Evolutionary conservation across 2,113 vertebrate species (phyloP).

Genomic region (Girardinichthys multiradiatus): DNA sequence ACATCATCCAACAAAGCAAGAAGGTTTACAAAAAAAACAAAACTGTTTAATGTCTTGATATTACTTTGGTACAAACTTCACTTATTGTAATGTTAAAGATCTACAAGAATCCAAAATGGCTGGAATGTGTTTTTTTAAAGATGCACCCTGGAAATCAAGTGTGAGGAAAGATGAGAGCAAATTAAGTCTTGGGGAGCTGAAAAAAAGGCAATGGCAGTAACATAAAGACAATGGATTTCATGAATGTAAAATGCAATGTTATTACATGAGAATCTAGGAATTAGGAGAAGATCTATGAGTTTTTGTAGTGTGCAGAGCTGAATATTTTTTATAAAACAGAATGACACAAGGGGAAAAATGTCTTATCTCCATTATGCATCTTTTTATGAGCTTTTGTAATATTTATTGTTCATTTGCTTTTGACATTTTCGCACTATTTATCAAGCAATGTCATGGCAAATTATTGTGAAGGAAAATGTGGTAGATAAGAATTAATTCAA

Average conservation of each 20-base stretch:
- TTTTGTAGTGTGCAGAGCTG: constrained; percentile 5
- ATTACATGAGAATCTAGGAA: constrained; percentile 15
- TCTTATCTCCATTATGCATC: constrained; percentile 12
- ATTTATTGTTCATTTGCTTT: constrained; percentile 50
- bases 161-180: neutral
- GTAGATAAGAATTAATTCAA: constrained; percentile 32
- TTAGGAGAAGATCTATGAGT: constrained; percentile 27
- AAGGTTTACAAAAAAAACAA: constrained; percentile 12
- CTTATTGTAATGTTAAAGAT: constrained; percentile 58
- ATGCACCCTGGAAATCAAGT: constrained; percentile 18
- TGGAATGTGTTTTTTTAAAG: neutral
- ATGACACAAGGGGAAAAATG: neutral
- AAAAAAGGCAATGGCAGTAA: constrained; percentile 29
- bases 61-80: constrained; percentile 68
- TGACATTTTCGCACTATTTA: constrained; percentile 47
- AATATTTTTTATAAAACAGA: constrained; percentile 1
- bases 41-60: constrained; percentile 59
- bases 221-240: constrained; percentile 48
- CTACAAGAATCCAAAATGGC: constrained; percentile 15
- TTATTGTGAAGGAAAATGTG: constrained; percentile 39
- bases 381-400: constrained; percentile 37
- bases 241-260: constrained; percentile 29
- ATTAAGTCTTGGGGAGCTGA: neutral
- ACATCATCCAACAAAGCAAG: neutral
- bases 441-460: constrained; percentile 40